Conservation (phyloP, 2,888 invertebrate species). For the Frankliniella fusca region DNA sequence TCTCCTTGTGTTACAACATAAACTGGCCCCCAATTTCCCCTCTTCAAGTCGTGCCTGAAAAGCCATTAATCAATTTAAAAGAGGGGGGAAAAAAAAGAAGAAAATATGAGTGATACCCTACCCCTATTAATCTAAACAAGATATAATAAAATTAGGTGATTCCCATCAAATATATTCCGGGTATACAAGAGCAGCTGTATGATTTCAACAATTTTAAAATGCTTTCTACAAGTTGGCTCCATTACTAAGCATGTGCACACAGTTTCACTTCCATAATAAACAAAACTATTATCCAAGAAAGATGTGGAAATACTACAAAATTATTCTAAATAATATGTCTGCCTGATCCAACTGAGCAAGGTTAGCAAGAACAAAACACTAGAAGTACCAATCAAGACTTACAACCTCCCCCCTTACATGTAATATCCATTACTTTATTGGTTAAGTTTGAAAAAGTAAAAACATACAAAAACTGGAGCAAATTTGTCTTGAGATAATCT, state of each 20-base stretch:
- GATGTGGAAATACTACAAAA: background rate
- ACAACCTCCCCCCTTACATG: background rate
- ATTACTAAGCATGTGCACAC: constrained; percentile 20
- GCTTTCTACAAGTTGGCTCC: background rate
- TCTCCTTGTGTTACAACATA: background rate
- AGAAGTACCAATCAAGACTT: constrained; percentile 5
- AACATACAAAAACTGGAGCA: constrained; percentile 23
- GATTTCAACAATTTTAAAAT: background rate
- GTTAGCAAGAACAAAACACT: constrained; percentile 20
- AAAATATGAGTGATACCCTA: background rate
- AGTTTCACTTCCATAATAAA: constrained; percentile 5
- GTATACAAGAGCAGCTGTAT: too few relatives aligned
- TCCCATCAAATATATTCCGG: too few relatives aligned
- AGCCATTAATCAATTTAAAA: background rate
- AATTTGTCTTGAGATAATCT: constrained; percentile 11
- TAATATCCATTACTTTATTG: constrained; percentile 3
- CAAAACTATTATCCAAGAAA: background rate
- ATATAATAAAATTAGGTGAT: background rate
- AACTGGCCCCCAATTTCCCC: constrained; percentile 13
- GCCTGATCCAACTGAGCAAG: constrained; percentile 23
- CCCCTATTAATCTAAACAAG: background rate
- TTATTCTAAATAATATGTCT: background rate
- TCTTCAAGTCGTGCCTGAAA: background rate
- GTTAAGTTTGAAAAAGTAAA: constrained; percentile 23
- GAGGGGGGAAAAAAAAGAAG: too few relatives aligned